Conservation (phyloP, 2,888 invertebrate genomes). For the Clistopyga incitator region DNA sequence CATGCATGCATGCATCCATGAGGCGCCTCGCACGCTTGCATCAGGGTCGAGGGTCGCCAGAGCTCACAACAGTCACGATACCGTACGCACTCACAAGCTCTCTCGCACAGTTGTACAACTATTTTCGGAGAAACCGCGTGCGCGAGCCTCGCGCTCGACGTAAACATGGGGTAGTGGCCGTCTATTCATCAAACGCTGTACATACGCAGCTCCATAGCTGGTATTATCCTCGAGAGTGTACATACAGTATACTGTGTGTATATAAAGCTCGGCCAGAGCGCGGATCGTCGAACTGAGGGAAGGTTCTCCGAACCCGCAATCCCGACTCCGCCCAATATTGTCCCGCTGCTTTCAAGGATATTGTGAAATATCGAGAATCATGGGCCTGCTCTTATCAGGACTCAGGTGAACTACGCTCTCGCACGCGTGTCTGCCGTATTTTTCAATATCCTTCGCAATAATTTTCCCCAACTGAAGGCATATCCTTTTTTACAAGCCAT, state of each 20-base stretch:
- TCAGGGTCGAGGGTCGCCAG: constrained; percentile 47
- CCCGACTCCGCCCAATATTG: neutral
- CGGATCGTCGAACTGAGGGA: constrained; percentile 29
- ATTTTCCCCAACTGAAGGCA: neutral
- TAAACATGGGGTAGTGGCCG: constrained; percentile 16
- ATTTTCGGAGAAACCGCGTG: constrained; percentile 29
- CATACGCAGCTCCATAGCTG: neutral
- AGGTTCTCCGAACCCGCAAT: constrained; percentile 21
- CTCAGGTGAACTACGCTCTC: neutral
- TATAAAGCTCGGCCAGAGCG: constrained; percentile 13
- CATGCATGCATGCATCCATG: constrained; percentile 20
- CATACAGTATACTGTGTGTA: neutral
- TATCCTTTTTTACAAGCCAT: neutral
- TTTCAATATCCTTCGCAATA: neutral
- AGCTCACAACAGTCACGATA: constrained; percentile 19
- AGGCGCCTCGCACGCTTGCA: constrained; percentile 21
- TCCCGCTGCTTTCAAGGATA: neutral
- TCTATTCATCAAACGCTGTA: constrained; percentile 2
- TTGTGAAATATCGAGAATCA: neutral
- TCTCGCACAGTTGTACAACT: constrained; percentile 2
- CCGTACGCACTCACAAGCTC: constrained; percentile 2
- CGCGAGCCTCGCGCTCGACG: constrained; percentile 13
- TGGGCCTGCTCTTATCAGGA: neutral
- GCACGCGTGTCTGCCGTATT: neutral
- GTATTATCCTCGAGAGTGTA: neutral